Evolutionary conservation across 37 sponge, comb jelly and placozoan species (phyloP).

Genomic region (Spongilla lacustris): DNA sequence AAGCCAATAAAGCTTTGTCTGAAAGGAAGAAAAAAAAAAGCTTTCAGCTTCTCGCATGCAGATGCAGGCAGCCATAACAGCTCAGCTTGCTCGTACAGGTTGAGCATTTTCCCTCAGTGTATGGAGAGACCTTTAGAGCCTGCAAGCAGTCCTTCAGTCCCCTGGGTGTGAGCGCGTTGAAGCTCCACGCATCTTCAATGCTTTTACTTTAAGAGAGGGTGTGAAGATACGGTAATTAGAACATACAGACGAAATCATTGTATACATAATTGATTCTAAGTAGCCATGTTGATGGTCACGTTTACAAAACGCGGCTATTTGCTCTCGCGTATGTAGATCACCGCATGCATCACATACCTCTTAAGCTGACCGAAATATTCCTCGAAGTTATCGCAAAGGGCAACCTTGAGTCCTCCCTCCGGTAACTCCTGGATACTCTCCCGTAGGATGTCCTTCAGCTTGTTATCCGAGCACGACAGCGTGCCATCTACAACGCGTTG

Average conservation of each 20-base stretch:
- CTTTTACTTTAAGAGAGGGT: not conserved
- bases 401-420: constrained; percentile 7
- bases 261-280: no score
- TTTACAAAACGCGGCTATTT: not conserved
- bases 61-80: no score
- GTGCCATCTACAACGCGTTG: not conserved
- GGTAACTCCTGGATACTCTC: constrained; percentile 25
- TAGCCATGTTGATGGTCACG: not conserved
- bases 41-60: no score
- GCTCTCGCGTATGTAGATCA: no score
- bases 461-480: not conserved
- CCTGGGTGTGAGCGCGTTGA: not conserved
- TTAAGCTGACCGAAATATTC: constrained; percentile 15
- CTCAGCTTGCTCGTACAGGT: not conserved
- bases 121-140: not conserved
- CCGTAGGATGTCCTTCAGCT: not conserved
- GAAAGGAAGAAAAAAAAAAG: not conserved
- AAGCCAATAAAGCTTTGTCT: not conserved
- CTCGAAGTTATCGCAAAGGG: constrained; percentile 9
- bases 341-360: no score
- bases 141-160: not conserved
- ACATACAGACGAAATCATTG: no score
- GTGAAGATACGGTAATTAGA: no score
- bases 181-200: not conserved
- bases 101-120: not conserved